Evolutionary conservation across 2,888 invertebrate genomes (phyloP).

Genomic region (Lepetodrilus schrolli): DNA sequence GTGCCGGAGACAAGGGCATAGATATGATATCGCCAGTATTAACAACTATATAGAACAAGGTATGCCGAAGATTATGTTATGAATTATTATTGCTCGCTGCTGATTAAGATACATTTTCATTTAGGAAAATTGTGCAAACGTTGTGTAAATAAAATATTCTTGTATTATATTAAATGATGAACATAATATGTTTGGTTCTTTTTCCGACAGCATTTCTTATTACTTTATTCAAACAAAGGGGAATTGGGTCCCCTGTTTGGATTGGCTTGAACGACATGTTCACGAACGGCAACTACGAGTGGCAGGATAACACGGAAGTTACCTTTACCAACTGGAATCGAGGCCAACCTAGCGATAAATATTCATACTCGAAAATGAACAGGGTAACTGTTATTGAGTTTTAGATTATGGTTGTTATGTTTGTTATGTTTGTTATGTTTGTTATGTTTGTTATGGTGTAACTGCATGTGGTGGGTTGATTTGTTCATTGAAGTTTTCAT

Average conservation of each 20-base stretch:
- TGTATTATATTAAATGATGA: no score
- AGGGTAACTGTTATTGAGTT: conserved; percentile 4
- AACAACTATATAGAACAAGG: conserved; percentile 58
- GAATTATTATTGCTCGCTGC: no score
- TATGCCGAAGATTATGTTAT: conserved; percentile 33
- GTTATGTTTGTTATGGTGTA: background rate
- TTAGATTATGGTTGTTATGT: no score
- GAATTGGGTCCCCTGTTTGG: conserved; percentile 49
- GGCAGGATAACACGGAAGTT: conserved; percentile 60
- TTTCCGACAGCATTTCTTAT: conserved; percentile 54
- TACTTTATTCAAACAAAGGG: conserved; percentile 39
- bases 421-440: no score
- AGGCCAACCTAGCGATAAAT: conserved; percentile 51
- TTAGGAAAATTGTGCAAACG: no score
- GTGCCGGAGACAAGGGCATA: conserved; percentile 47
- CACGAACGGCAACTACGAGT: conserved; percentile 46
- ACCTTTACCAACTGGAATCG: conserved; percentile 61
- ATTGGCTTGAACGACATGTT: conserved; percentile 56
- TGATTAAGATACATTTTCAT: no score
- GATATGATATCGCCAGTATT: conserved; percentile 60
- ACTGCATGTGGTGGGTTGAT: background rate
- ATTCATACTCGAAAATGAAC: conserved; percentile 22
- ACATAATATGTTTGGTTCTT: no score
- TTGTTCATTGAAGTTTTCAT: background rate
- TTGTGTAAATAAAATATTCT: no score